These are phyloP conservation scores for Imbricaverruca yamaguchii DNA, from an alignment of 2,888 invertebrate species.

Conservation along the genomic window DNA sequence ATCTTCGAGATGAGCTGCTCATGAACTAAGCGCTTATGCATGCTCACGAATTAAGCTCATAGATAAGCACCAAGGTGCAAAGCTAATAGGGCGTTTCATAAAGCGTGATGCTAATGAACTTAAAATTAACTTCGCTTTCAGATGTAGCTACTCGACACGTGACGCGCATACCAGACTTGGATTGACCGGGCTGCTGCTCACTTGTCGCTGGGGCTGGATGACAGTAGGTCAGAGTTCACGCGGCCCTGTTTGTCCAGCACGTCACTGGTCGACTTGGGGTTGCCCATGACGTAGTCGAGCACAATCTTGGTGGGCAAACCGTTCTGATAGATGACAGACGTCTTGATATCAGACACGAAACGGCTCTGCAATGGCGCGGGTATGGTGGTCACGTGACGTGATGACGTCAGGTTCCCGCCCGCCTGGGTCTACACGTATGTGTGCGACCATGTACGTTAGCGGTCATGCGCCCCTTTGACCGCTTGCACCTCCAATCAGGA, in stretches of 20 bases:
- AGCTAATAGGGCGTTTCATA: too few species aligned
- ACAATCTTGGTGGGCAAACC: constrained; percentile 69
- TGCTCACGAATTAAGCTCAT: too few species aligned
- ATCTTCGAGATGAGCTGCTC: too few species aligned
- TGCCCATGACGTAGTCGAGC: constrained; percentile 64
- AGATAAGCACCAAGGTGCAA: too few species aligned
- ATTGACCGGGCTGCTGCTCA: neutral
- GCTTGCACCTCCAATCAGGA: neutral
- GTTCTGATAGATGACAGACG: constrained; percentile 70
- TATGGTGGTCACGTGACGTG: neutral
- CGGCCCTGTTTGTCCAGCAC: constrained; percentile 40
- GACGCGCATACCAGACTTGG: too few species aligned
- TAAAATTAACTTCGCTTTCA: too few species aligned
- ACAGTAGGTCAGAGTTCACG: constrained; percentile 32
- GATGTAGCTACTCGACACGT: too few species aligned
- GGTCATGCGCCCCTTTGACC: neutral
- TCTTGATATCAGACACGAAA: constrained; percentile 73
- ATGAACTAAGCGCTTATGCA: too few species aligned
- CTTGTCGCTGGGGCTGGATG: neutral
- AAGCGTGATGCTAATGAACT: too few species aligned
- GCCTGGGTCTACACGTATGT: too few species aligned
- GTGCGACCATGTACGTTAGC: too few species aligned
- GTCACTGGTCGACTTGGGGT: constrained; percentile 38
- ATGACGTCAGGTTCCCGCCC: neutral
- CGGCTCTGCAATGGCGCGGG: constrained; percentile 53